Evolutionary conservation across 2,888 invertebrate genomes (phyloP), one percentile per base, ranked within the genome.

Genomic region (Cheilosia vulpina): DNA sequence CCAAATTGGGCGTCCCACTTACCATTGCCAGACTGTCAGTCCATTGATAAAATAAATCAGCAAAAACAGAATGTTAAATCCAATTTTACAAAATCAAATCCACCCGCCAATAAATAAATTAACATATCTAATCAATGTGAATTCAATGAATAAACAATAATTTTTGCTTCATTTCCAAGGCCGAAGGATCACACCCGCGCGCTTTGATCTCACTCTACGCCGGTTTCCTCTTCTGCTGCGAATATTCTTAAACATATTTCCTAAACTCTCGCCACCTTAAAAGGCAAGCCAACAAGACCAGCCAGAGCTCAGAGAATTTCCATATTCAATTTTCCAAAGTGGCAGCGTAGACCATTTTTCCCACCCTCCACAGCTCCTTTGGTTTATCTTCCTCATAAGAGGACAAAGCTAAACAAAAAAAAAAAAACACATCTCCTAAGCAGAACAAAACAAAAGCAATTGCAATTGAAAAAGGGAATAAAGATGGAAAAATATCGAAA

Each of bases 291-390:
- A 24, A 4, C 58, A 24, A 4, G n/a, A 27, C 52, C 34, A 38
- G 38, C 38, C 38, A 38, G 38, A 38, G 13, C 17, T 62, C 47
- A 45, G 21, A 75, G 58, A 1, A 75, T 75, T 75, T 75, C 75
- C 75, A 75, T 75, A 75, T 75, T 75, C 75, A 75, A 75, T 75
- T 75, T 75, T 65, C 57, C 75, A 75, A 75, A 75, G 75, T 75
- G 75, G 57, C 45, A 65, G 24, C 45, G 57, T 47, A 41, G 65
- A 62, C 50, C n/a, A 34, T 45, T 34, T 47, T 38, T 41, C 21
- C 11, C 63, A 31, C 27, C 24, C 13, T 2, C n/a, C 13, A 27
- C 31, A 9, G 31, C 27, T 31, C 2, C 13, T 27, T n/a, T 27
- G 19, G 45, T 50, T 63, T 47, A 17, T 66, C 43, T 47, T 47